A percentile compares a stretch with the other conserved stretches of the same genome.
These are phyloP conservation scores for Antigone vipio DNA, from an alignment of 2,113 vertebrate species.

Conservation along the genomic window DNA sequence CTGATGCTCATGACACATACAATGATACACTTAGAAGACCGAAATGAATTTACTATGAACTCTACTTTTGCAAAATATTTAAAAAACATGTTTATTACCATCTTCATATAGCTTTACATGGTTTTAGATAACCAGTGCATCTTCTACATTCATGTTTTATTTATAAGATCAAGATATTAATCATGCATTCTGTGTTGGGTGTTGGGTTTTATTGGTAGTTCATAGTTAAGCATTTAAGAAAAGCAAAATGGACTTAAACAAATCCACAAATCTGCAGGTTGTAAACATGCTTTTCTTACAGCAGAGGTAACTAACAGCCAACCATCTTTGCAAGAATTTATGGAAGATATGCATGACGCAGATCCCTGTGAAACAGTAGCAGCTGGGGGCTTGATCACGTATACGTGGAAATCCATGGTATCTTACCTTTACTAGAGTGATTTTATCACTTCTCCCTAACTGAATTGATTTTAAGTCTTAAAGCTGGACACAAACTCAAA, in stretches of 20 bases:
- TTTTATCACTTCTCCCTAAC: background rate
- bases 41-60: background rate
- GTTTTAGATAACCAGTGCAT: background rate
- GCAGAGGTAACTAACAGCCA: background rate
- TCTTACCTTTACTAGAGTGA: background rate
- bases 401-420: background rate
- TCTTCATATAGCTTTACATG: background rate
- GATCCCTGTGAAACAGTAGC: background rate
- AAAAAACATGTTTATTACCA: background rate
- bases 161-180: background rate
- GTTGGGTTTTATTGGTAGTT: background rate
- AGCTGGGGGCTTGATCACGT: background rate
- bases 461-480: constrained; percentile 26
- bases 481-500: background rate
- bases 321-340: background rate
- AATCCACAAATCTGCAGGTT: background rate
- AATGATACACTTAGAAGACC: background rate
- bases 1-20: background rate
- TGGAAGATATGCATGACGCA: background rate
- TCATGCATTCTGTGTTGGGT: background rate
- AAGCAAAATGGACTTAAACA: background rate
- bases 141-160: background rate
- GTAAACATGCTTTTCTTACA: background rate
- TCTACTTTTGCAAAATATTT: background rate
- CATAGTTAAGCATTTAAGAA: background rate